phyloP scores from a whole-genome alignment of 2,888 invertebrate genomes.

The Philhelius pedissequus region DNA sequence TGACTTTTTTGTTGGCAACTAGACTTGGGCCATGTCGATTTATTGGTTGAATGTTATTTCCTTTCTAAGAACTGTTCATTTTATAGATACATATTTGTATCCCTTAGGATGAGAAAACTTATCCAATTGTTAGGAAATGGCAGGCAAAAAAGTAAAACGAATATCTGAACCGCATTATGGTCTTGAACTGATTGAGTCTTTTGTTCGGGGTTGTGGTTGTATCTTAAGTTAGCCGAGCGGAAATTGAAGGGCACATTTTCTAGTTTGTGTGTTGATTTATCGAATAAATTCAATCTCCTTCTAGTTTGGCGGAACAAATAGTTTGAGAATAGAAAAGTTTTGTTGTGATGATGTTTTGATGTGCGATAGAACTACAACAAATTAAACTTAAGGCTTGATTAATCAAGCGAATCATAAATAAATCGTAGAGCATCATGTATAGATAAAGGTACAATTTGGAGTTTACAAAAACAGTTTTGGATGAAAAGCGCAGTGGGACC shows the following conservation, averaged over 20 bases:
- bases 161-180: slow-evolving; percentile 10
- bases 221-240: slow-evolving; percentile 16
- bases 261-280: slow-evolving; percentile 27
- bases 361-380: too few species aligned
- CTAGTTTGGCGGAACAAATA: background rate
- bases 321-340: background rate
- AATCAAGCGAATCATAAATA: too few species aligned
- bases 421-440: too few species aligned
- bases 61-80: slow-evolving; percentile 15
- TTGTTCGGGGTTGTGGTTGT: background rate
- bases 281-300: background rate
- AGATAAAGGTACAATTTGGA: too few species aligned
- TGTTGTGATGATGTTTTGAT: too few species aligned
- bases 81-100: slow-evolving; percentile 18
- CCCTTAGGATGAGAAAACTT: slow-evolving; percentile 30
- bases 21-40: slow-evolving; percentile 44
- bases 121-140: slow-evolving; percentile 33
- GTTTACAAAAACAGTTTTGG: too few species aligned
- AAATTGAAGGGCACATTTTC: slow-evolving; percentile 2
- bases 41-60: slow-evolving; percentile 35
- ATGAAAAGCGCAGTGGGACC: too few species aligned
- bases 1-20: slow-evolving; percentile 39
- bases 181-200: slow-evolving; percentile 33
- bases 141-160: background rate
- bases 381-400: too few species aligned